phyloP scores from a whole-genome alignment of 2,797 vertebrate genomes.

The Diplodus sargus region DNA sequence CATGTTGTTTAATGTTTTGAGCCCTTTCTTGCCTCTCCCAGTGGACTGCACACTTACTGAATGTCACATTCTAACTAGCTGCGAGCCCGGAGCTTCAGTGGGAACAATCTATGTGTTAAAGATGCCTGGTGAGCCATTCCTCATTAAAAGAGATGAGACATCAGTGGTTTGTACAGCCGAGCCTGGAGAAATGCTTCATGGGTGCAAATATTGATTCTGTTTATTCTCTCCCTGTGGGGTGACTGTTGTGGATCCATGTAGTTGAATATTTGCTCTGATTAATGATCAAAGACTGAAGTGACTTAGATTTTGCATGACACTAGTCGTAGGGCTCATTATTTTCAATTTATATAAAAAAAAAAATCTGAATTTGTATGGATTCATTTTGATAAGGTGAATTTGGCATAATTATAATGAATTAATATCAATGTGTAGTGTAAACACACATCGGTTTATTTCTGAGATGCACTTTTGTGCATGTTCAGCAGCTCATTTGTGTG shows the following conservation, averaged over 20 bases:
- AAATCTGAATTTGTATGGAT: not conserved
- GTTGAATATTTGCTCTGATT: slow-evolving; percentile 67
- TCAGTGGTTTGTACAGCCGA: slow-evolving; percentile 55
- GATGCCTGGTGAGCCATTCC: slow-evolving; percentile 64
- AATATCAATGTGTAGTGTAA: not conserved
- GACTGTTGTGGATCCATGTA: slow-evolving; percentile 55
- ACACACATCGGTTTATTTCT: slow-evolving; percentile 6
- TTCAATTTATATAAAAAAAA: not conserved
- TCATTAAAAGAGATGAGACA: slow-evolving; percentile 76
- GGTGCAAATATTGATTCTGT: slow-evolving; percentile 79
- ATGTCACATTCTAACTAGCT: slow-evolving; percentile 59
- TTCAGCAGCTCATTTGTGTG: slow-evolving; percentile 11
- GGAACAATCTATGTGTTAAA: slow-evolving; percentile 65
- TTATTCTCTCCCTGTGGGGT: slow-evolving; percentile 65
- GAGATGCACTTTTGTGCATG: not conserved
- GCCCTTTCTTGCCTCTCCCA: slow-evolving; percentile 16
- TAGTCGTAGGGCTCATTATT: slow-evolving; percentile 5
- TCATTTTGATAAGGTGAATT: not conserved
- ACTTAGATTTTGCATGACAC: slow-evolving; percentile 24
- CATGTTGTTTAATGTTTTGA: slow-evolving; percentile 13
- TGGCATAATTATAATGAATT: not conserved
- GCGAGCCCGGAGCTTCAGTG: slow-evolving; percentile 49
- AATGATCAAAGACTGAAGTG: slow-evolving; percentile 59
- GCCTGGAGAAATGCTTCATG: slow-evolving; percentile 69
- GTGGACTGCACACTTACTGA: slow-evolving; percentile 29